Percentiles rank a stretch among this genome's conserved stretches.
These are phyloP conservation scores for Proteles cristata DNA, from an alignment of 2,113 vertebrate species.

Conservation along the genomic window DNA sequence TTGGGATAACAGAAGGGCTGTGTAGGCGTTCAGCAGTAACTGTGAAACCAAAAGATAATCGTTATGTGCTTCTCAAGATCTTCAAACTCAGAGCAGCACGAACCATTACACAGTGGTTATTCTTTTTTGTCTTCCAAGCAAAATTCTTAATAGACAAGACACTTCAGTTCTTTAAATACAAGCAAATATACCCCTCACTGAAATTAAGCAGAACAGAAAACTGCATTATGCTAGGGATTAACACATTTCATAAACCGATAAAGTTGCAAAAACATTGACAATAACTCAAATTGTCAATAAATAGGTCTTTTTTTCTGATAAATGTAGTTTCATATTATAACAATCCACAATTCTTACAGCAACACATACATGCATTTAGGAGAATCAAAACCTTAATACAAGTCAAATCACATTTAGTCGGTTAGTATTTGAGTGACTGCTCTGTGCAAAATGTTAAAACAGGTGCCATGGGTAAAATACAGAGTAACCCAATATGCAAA, in stretches of 20 bases:
- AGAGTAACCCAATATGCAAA: not conserved
- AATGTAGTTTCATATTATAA: constrained; percentile 9
- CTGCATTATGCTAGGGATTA: not conserved
- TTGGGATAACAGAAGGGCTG: not conserved
- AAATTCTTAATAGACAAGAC: not conserved
- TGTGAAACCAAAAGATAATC: not conserved
- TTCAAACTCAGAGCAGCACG: not conserved
- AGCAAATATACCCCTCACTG: not conserved
- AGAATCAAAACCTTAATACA: not conserved
- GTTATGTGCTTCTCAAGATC: not conserved
- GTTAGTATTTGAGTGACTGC: not conserved
- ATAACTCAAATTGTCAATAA: not conserved
- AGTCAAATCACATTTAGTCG: constrained; percentile 18
- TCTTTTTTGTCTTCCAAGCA: not conserved
- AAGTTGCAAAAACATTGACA: constrained; percentile 5
- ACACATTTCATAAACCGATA: not conserved
- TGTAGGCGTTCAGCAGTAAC: not conserved
- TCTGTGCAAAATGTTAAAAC: not conserved
- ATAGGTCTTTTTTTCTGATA: not conserved
- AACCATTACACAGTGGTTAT: not conserved
- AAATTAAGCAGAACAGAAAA: not conserved
- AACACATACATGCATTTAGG: not conserved
- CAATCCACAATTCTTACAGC: not conserved
- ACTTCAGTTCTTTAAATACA: not conserved
- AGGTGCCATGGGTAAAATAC: not conserved